Base-by-base conservation (phyloP, 2,113 vertebrate genomes). In the Colossoma macropomum region DNA sequence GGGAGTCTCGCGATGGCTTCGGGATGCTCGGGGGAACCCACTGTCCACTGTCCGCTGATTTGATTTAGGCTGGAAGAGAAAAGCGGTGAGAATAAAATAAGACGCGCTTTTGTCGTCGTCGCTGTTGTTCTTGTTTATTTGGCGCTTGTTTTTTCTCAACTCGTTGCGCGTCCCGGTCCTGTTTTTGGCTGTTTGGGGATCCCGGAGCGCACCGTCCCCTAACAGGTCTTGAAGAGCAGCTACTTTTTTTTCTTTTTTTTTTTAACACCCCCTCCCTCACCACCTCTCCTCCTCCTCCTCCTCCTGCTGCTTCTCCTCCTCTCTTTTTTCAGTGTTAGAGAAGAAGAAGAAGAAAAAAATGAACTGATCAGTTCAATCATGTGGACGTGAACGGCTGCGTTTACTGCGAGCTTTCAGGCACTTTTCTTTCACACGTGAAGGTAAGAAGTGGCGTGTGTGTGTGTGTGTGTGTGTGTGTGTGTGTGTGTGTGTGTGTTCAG, bases 341-440 rank as follows among this genome's bases (percentile, higher is more conserved):
- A 27, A 62, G n/a, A 27, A 62, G 80, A 73, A 30, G 80, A 65
- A 50, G 23, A 94, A 95, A 95, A 95, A 96, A 62, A 62, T 62
- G 59, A 62, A 62, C n/a, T 95, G 96, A 96, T 96, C 96, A 93
- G 96, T 95, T 97, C 96, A 97, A 96, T 97, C 96, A 95, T 95
- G 94, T 96, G 97, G 96, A 96, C 96, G 95, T 96, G 96, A 60
- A 60, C 23, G 59, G 23, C 54, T 59, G 4, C 54, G 54, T 59
- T 59, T 15, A 17, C 54, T n/a, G 54, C 41, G 41, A 19, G 50
- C 50, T 52, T 19, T 52, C 50, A 19, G 16, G 50, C 50, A 52
- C 96, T 97, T 97, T 95, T 95, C 95, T 94, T 95, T 95, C 94
- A 91, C 96, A 92, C 94, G 93, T 92, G 89, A 95, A 97, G 96